Percentiles rank a stretch among this genome's conserved stretches.
These are phyloP conservation scores for Drymodes brunneopygia DNA, from an alignment of 2,113 vertebrate species.

Conservation along the genomic window DNA sequence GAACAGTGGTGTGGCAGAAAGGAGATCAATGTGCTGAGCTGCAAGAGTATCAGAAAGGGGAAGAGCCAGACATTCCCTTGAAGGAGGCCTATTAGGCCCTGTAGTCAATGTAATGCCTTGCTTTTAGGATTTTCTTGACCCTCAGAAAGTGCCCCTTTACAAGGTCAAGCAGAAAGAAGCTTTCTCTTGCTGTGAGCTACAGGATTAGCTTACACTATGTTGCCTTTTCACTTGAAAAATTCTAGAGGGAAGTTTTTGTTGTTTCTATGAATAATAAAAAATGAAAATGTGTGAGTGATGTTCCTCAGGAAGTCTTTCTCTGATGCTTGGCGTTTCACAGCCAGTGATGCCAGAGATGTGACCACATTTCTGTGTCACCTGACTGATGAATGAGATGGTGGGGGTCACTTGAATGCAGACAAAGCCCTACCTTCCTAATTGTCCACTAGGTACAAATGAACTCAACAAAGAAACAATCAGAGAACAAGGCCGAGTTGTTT, in stretches of 20 bases:
- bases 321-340: fast-evolving
- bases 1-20: not conserved
- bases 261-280: not conserved
- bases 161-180: not conserved
- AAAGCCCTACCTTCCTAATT: not conserved
- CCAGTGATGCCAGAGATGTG: not conserved
- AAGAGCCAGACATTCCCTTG: not conserved
- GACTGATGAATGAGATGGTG: not conserved
- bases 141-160: not conserved
- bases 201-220: not conserved
- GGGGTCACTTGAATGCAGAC: not conserved
- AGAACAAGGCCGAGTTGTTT: not conserved
- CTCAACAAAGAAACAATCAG: not conserved
- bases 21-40: not conserved
- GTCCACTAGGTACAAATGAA: not conserved
- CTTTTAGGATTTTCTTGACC: not conserved
- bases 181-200: not conserved
- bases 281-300: not conserved
- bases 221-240: not conserved
- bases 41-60: not conserved
- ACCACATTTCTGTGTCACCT: not conserved
- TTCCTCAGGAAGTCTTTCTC: not conserved
- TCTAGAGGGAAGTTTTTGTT: not conserved
- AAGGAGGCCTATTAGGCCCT: not conserved
- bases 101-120: not conserved